Base-by-base conservation (phyloP, 2,888 invertebrate genomes). In the Melanotus villosus region DNA sequence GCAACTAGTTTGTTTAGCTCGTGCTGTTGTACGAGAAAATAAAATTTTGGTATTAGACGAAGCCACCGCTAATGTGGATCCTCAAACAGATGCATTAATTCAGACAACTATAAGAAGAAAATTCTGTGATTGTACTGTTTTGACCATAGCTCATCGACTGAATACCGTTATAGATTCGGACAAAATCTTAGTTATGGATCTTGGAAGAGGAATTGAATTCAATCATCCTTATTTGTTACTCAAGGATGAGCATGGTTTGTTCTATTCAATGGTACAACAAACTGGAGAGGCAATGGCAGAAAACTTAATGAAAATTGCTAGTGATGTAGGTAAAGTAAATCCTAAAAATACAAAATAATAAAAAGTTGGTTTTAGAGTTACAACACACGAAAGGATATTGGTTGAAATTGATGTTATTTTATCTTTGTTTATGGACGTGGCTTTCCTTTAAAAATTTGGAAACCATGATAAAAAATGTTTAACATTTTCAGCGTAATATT, bases 101-200 rank as follows among this genome's bases (percentile, higher is more conserved):
- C 95, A 95, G 80, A 87, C 87, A 23, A 93, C 94, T 0, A 94
- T 95, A 69, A 86, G 93, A 71, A 87, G 86, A 52, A 93, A 93
- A 81, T 95, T 95, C 81, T 88, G 87, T 0, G 87, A 90, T 34
- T 95, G 94, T 81, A 94, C 95, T 0, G 94, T 96, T 21, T 87
- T 96, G 47, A 95, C 95, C 0, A 93, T 96, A 54, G 95, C 95
- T 18, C 95, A 96, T 84, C 88, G 95, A 34, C 87, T 96, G 9
- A 91, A 95, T 79, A 96, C 95, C 0, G 92, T 96, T 59, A 94
- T 96, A 92, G 95, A 96, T 84, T 93, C 93, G 0, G 93, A 95
- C 85, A 90, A 90, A 84, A 91, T 95, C 64, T 82, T 95, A 73
- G 94, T 95, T n/a, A 90, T 96, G 89, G 92, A 93, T 80, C 91